Percentiles rank a stretch among this genome's conserved stretches.
These are phyloP conservation scores for Entosphenus tridentatus DNA, from an alignment of 2,113 vertebrate genomes.

Conservation along the genomic window DNA sequence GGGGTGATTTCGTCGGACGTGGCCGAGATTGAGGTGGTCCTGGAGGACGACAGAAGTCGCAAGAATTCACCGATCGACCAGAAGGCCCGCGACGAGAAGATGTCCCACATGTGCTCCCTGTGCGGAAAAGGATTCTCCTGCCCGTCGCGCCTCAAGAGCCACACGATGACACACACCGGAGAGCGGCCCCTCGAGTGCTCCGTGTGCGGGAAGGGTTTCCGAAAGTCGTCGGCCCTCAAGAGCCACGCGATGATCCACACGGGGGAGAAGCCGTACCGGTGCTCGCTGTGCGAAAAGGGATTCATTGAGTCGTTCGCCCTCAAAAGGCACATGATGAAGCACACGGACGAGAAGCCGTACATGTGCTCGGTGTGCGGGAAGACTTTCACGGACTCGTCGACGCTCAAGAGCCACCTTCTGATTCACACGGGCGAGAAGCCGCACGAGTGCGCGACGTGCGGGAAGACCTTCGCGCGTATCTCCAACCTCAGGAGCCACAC, in stretches of 20 bases:
- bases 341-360: background rate
- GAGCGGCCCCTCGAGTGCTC: background rate
- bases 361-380: constrained; percentile 1
- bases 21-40: no score
- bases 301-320: background rate
- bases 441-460: constrained; percentile 11
- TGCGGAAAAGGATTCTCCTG: background rate
- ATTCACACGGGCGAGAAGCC: constrained; percentile 1
- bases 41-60: no score
- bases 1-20: no score
- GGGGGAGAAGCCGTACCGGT: constrained; percentile 2
- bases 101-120: background rate
- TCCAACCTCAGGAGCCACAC: constrained; percentile 18
- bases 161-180: background rate
- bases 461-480: constrained; percentile 17
- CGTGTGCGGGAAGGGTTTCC: background rate
- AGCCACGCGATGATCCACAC: constrained; percentile 2
- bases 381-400: background rate
- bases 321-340: background rate
- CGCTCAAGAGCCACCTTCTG: background rate
- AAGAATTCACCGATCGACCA: no score
- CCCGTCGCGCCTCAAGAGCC: background rate
- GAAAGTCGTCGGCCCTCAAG: background rate
- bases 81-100: background rate
- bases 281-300: constrained; percentile 1